Conservation (phyloP, 2,888 invertebrate genomes). For the Rotaria sp. region DNA sequence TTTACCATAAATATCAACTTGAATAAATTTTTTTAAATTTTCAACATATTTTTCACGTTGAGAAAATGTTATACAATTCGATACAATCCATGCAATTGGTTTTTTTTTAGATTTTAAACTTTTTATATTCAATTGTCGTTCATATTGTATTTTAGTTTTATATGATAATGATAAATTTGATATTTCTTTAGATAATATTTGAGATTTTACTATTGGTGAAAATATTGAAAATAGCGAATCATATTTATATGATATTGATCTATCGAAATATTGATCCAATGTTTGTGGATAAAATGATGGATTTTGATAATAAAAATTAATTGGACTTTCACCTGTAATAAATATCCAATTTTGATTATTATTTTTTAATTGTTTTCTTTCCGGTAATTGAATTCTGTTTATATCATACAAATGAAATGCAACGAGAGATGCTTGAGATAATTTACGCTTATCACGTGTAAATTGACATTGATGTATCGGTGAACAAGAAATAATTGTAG, state of each 20-base stretch:
- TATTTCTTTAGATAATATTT: too few relatives aligned
- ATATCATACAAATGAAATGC: slow-evolving; percentile 25
- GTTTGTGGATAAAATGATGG: not conserved
- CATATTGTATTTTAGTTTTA: not conserved
- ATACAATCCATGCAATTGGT: slow-evolving; percentile 44
- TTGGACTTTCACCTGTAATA: not conserved
- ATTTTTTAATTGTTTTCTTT: not conserved
- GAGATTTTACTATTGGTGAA: not conserved
- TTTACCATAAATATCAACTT: slow-evolving; percentile 43
- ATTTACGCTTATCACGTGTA: not conserved
- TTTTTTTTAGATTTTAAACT: slow-evolving; percentile 41
- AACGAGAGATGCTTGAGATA: not conserved
- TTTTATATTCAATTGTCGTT: not conserved
- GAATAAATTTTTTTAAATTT: slow-evolving; percentile 42
- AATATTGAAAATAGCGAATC: not conserved
- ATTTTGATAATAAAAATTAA: slow-evolving; percentile 29
- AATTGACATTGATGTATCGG: not conserved
- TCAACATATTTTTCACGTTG: slow-evolving; percentile 43
- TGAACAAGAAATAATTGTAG: not conserved
- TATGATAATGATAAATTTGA: too few relatives aligned
- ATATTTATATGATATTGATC: not conserved
- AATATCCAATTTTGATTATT: not conserved
- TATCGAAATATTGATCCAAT: not conserved
- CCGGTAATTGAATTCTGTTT: not conserved
- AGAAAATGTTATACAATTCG: slow-evolving; percentile 43